Base-by-base conservation (phyloP, 35 echinoderm and acorn worm genomes). In the Heliocidaris tuberculata region DNA sequence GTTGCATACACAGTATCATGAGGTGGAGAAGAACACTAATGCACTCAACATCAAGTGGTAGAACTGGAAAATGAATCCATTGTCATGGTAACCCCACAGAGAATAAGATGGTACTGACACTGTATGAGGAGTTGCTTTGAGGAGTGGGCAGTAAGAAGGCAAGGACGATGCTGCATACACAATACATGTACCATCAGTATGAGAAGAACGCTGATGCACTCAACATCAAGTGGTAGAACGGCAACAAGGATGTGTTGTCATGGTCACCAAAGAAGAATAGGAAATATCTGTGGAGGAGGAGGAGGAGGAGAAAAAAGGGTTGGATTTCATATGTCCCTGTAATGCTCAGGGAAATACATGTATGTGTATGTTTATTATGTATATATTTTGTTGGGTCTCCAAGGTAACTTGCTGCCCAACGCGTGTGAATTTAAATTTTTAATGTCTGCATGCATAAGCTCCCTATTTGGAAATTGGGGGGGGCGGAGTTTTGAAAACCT, bases 131-230 rank as follows among this genome's bases (percentile, higher is more conserved):
- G 17, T 99, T 96, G 98, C 85, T 99, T 16, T 96, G 96, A 61
- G 98, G 98, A 13, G 60, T 35, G 48, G 96, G 96, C 15, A 89
- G 47, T 59, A 94, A 96, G 86, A 96, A 96, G 96, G 42, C 94
- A 4, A 96, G 88, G 54, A 93, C 96, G 30, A 88, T 96, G 92
- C 85, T 99, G 50, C 94, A 97, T 48, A 97, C 98, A 85, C 90
- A 97, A 85, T 42, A 42, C 35, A 42, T 42, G 35, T 99, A 99
- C 60, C 97, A 98, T 94, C 86, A 96, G 2, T 92, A 97, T 17
- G 97, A 98, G 92, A 98, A 98, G 93, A 97, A 96, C 86, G 96
- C 95, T 31, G 96, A 97, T 95, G 96, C 97, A 5, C 94, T 98
- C 29, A 95, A 65, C 30, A 97, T 98, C 13, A 97, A 97, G 91